Percentiles rank a stretch among this genome's conserved stretches.
phyloP scores from a whole-genome alignment of 2,888 invertebrate species.

The Sepioteuthis lessoniana region DNA sequence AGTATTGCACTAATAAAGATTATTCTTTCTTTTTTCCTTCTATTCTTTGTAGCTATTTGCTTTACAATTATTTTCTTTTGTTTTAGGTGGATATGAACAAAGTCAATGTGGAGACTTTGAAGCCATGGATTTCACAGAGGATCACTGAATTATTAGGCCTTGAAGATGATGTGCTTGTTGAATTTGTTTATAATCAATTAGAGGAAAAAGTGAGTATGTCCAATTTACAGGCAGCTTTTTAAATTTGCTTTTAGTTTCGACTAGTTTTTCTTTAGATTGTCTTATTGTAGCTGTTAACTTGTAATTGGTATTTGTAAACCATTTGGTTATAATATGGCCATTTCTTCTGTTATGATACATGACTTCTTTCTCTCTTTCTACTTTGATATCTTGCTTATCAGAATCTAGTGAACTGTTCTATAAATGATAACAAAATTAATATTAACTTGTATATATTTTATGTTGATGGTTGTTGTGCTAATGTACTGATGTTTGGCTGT shows the following conservation, averaged over 20 bases:
- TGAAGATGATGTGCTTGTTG: conserved; percentile 98
- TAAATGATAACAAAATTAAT: neutral
- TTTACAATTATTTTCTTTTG: neutral
- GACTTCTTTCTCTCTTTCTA: neutral
- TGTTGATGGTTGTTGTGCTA: conserved; percentile 49
- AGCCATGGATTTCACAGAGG: conserved; percentile 98
- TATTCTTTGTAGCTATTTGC: neutral
- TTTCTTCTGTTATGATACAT: conserved; percentile 12
- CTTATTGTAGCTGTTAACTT: neutral
- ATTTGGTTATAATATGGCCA: neutral
- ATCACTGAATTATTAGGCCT: conserved; percentile 96
- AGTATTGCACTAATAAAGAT: no score
- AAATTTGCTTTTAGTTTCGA: neutral
- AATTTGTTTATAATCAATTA: conserved; percentile 98
- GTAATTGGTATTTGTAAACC: neutral
- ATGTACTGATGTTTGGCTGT: conserved; percentile 63
- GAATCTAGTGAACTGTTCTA: neutral
- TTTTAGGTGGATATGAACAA: conserved; percentile 95
- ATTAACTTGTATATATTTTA: conserved; percentile 43
- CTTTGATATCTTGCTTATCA: neutral
- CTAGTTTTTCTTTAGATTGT: neutral
- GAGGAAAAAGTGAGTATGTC: conserved; percentile 78
- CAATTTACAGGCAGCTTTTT: neutral
- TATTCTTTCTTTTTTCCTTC: neutral
- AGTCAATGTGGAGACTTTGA: conserved; percentile 96